Base-by-base conservation (phyloP, 2,113 vertebrate species). In the Ceratotherium simum region DNA sequence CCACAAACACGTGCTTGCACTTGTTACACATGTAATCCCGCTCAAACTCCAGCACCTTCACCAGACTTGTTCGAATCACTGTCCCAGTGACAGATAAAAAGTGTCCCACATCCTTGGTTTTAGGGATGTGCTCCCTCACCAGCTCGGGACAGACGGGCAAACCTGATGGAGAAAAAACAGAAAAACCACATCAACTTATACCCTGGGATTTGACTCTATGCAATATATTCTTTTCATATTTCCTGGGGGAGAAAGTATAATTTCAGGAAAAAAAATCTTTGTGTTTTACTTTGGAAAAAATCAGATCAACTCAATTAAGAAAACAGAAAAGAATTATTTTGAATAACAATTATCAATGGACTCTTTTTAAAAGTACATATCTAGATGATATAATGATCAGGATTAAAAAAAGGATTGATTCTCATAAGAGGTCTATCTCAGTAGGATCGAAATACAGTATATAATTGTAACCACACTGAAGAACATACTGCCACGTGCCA, bases 41-140 rank as follows among this genome's bases (percentile, higher is more conserved):
- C 76, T 99, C 99, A 85, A 99, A 99, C 97, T 99, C 99, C 98
- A 99, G 98, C n/a, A 99, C 99, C 98, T 99, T 99, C 96, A 99
- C 98, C 3, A 98, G 78, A 73, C 99, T 99, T 72, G 99, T 99
- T 6, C 99, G 99, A 97, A 99, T 99, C 73, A 99, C 99, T 6
- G 99, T 99, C 25, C 99, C 99, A 14, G 99, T 99, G 69, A 99
- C 99, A 16, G 99, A 99, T 87, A 99, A 90, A 93, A 99, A 99
- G 98, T 99, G 99, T 4, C 99, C 99, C 10, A 99, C 99, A 60
- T 99, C 99, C 96, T 99, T 99, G 83, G 99, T 99, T 96, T 98
- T 99, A 69, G 99, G 99, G 80, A 99, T 99, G 85, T 99, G 99
- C 94, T 99, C 99, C 96, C 99, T 99, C 54, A 99, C 99, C 97